Evolutionary conservation across 2,797 vertebrate genomes (phyloP), one percentile per base, ranked within the genome.

Genomic region (Anabacerthia variegaticeps): DNA sequence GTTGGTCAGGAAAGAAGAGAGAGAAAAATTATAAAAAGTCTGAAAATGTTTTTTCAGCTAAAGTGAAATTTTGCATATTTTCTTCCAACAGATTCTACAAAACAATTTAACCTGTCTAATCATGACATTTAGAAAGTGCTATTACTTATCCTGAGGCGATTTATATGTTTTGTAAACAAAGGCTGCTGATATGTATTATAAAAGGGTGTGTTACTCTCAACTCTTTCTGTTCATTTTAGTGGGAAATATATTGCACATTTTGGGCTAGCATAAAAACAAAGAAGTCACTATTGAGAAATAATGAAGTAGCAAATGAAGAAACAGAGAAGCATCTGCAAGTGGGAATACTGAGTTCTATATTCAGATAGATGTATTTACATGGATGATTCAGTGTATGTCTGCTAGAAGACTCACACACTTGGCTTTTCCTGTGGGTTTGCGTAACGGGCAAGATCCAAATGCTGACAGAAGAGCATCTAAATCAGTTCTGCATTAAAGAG

Each of bases 401-500:
- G 15, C 39, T 56, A 28, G 68, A 32, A 85, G 37, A 26, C 28
- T 68, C 37, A 65, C 41, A 46, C 18, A 4, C n/a, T 72, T 63
- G 26, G 67, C 26, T 77, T 76, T 44, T 66, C 5, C 59, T 63
- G 3, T 23, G 37, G 8, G 10, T 77, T 75, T 93, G 8, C 28
- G 59, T 52, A 48, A 75, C 9, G 43, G 27, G 23, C 48, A 63
- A 84, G 54, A 73, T 66, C 23, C 51, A 88, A 69, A 62, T 20
- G 48, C 51, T 78, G 55, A 28, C n/a, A 58, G 27, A 88, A 78
- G 24, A 86, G 28, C 79, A 69, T 46, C 51, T 93, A 80, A 89
- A 89, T 82, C 77, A 82, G 48, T 67, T 89, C 20, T 92, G 75
- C 82, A 62, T 91, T 88, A 94, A 51, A 82, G 48, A 89, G 65